phyloP scores from a whole-genome alignment of 2,797 vertebrate genomes.

The Sebastes itinus region DNA sequence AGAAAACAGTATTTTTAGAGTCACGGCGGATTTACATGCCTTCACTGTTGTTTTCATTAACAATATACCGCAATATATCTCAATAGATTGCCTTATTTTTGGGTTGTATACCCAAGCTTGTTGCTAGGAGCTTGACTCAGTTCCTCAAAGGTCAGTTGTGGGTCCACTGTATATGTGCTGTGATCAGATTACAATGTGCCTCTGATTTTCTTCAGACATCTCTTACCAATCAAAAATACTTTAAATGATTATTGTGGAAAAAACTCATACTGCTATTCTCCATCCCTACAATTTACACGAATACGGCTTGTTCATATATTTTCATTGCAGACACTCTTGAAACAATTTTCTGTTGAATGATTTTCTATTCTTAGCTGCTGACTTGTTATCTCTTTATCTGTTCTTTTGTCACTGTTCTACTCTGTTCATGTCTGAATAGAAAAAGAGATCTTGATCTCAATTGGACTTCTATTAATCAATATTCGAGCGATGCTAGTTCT shows the following conservation, averaged over 20 bases:
- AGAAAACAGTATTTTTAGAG: background rate
- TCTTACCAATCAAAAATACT: background rate
- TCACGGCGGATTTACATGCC: background rate
- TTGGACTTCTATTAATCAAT: background rate
- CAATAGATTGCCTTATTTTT: background rate
- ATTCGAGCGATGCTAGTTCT: background rate
- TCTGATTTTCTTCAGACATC: background rate
- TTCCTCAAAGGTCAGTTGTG: conserved; percentile 13
- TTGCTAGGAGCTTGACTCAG: background rate
- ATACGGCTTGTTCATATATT: background rate
- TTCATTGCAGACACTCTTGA: background rate
- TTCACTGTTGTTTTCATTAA: background rate
- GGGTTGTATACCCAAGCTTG: background rate
- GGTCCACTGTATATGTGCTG: background rate
- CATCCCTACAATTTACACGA: background rate
- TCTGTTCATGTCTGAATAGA: background rate
- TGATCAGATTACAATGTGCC: background rate
- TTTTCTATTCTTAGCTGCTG: background rate
- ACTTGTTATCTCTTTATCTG: background rate
- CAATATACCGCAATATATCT: background rate
- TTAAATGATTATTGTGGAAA: background rate
- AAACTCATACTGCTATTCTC: background rate
- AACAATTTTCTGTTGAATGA: background rate
- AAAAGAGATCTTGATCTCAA: background rate
- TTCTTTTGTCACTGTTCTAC: background rate